phyloP scores from a whole-genome alignment of 2,797 vertebrate species.

The Clarias pachynema region DNA sequence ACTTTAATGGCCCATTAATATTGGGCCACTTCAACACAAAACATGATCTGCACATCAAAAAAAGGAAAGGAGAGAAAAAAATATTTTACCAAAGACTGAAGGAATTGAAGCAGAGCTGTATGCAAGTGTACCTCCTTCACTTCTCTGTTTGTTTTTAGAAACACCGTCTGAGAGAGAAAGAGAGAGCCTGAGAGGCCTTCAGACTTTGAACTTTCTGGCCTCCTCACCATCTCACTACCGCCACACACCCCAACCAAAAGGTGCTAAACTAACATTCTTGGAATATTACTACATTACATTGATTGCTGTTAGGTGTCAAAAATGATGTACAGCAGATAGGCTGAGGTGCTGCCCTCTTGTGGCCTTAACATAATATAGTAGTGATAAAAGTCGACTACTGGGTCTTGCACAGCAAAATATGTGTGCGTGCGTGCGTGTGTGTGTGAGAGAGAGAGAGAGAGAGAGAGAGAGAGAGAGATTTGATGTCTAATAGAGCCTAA shows the following conservation, averaged over 20 bases:
- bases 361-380: constrained; percentile 27
- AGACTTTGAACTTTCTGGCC: constrained; percentile 14
- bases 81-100: constrained; percentile 45
- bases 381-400: background rate
- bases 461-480: too few species aligned
- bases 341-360: constrained; percentile 65
- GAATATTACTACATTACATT: background rate
- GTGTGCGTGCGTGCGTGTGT: too few species aligned
- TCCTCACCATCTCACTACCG: background rate
- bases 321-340: background rate
- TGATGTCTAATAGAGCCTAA: too few species aligned
- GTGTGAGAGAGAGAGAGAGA: too few species aligned
- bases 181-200: constrained; percentile 38
- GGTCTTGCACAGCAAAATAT: too few species aligned
- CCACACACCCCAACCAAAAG: background rate
- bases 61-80: constrained; percentile 29
- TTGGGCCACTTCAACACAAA: constrained; percentile 59
- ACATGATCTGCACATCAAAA: constrained; percentile 49
- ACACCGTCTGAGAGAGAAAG: constrained; percentile 10
- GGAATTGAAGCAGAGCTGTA: constrained; percentile 32
- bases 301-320: constrained; percentile 7
- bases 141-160: constrained; percentile 46
- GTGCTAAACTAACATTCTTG: background rate
- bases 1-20: constrained; percentile 76
- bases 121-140: constrained; percentile 11